Base-by-base conservation (phyloP, 2,888 invertebrate genomes). In the Drosophila flavopinicola region DNA sequence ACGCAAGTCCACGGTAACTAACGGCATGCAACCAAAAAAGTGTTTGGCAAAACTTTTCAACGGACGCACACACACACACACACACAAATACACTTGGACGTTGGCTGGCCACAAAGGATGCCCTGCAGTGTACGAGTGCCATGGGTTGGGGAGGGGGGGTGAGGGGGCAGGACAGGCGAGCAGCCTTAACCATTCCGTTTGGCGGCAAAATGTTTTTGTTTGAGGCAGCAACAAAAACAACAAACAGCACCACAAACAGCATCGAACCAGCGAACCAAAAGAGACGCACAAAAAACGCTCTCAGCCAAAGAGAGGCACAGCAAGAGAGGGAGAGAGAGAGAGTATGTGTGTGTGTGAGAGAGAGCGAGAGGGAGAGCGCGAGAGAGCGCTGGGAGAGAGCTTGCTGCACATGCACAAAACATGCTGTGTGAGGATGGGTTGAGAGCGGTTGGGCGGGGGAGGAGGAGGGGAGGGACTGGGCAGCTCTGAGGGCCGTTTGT, bases 141-240 rank as follows among this genome's bases (percentile, higher is more conserved):
- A 42, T 37, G 23, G 39, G 17, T 42, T 6, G 35, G 33, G 42
- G 44, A 17, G 37, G 44, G 20, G 10, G n/a, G 27, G 17, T 7
- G 4, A 6, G 6, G 9, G 6, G 3, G 10, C 7, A 7, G 15
- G 33, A n/a, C n/a, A n/a, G 13, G 6, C 7, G 35, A 11, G 27
- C 57, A 67, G 65, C 65, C 71, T 78, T 78, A 71, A 71, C 75
- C 70, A 85, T 87, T 85, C 85, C 67, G 77, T 87, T 84, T 87
- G 87, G 86, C 84, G 83, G 83, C 87, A 85, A 85, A 84, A 87
- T 79, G 72, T 79, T 75, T 82, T 85, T 77, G 72, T 85, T 67
- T 71, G 77, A 67, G 57, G 58, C 59, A 58, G 71, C 76, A 78
- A 78, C 71, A 85, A 85, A 78, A 78, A 83, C 67, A 66, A 42